These are phyloP conservation scores for Rhingia campestris DNA, from an alignment of 2,888 invertebrate species.

Conservation along the genomic window DNA sequence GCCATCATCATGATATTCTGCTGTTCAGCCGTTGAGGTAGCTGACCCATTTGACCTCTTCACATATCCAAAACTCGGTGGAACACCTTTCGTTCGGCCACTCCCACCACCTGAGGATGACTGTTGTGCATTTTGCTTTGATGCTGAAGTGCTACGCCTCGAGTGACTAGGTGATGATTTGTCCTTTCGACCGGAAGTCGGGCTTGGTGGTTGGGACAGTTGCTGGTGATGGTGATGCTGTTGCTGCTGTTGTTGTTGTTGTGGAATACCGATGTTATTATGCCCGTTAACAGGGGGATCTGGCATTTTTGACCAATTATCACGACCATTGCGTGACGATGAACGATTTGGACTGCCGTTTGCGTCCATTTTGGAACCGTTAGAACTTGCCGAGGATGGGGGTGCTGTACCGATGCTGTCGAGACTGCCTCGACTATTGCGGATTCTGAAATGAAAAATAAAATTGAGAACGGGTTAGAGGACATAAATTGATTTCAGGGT, in stretches of 20 bases:
- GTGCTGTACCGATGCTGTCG: slow-evolving; percentile 82
- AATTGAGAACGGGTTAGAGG: background rate
- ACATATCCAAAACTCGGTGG: slow-evolving; percentile 94
- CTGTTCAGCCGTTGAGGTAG: slow-evolving; percentile 83
- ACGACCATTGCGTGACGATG: slow-evolving; percentile 79
- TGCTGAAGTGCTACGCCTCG: slow-evolving; percentile 80
- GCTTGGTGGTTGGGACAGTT: slow-evolving; percentile 75
- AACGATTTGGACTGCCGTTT: slow-evolving; percentile 76
- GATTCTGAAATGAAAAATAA: slow-evolving; percentile 77
- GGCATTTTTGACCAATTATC: slow-evolving; percentile 83
- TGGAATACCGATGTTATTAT: slow-evolving; percentile 58
- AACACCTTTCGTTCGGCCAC: slow-evolving; percentile 87
- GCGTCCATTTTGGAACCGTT: slow-evolving; percentile 80
- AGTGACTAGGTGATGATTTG: slow-evolving; percentile 82
- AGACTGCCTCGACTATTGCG: slow-evolving; percentile 83
- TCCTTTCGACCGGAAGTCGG: slow-evolving; percentile 77
- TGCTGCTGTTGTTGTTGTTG: slow-evolving; percentile 66
- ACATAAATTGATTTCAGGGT: background rate
- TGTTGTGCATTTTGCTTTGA: slow-evolving; percentile 67
- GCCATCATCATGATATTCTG: slow-evolving; percentile 81
- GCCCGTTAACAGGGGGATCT: slow-evolving; percentile 78
- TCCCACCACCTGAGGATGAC: slow-evolving; percentile 77
- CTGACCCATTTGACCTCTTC: slow-evolving; percentile 88
- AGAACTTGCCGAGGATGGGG: slow-evolving; percentile 80
- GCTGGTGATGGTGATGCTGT: slow-evolving; percentile 67